Evolutionary conservation across 2,888 invertebrate genomes (phyloP).

Genomic region (Ochlodes sylvanus): DNA sequence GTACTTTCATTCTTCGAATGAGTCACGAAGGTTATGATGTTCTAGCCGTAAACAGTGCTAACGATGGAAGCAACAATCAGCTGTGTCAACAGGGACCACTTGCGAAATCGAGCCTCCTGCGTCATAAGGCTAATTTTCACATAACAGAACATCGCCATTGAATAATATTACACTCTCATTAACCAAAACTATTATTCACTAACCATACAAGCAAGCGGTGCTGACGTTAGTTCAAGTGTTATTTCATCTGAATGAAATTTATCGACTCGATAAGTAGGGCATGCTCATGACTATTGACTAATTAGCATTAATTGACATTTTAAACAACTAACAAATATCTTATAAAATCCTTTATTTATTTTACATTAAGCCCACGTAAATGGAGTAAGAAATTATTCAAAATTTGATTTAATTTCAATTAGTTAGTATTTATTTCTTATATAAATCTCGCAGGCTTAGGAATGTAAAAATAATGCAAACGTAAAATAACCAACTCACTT

Average conservation of each 20-base stretch:
- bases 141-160: slow-evolving; percentile 50
- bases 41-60: slow-evolving; percentile 12
- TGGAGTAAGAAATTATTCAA: too few species aligned
- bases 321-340: too few species aligned
- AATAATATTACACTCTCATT: slow-evolving; percentile 60
- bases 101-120: slow-evolving; percentile 58
- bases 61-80: slow-evolving; percentile 50
- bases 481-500: too few species aligned
- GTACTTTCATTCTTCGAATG: slow-evolving; percentile 46
- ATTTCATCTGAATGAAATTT: slow-evolving; percentile 49
- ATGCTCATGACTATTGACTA: background rate
- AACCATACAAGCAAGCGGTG: slow-evolving; percentile 42
- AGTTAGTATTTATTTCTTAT: too few species aligned
- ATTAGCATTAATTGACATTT: background rate
- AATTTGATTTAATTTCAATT: too few species aligned
- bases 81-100: slow-evolving; percentile 66
- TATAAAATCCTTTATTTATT: too few species aligned
- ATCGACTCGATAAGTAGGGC: slow-evolving; percentile 35
- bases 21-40: slow-evolving; percentile 52
- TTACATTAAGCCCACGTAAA: too few species aligned
- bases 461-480: too few species aligned
- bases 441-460: too few species aligned
- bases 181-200: slow-evolving; percentile 54
- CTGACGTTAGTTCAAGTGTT: slow-evolving; percentile 53
- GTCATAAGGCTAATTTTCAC: slow-evolving; percentile 74